A percentile compares a stretch with the other conserved stretches of the same genome.
Conservation (phyloP, 2,113 vertebrate species). For the Ascaphus truei region DNA sequence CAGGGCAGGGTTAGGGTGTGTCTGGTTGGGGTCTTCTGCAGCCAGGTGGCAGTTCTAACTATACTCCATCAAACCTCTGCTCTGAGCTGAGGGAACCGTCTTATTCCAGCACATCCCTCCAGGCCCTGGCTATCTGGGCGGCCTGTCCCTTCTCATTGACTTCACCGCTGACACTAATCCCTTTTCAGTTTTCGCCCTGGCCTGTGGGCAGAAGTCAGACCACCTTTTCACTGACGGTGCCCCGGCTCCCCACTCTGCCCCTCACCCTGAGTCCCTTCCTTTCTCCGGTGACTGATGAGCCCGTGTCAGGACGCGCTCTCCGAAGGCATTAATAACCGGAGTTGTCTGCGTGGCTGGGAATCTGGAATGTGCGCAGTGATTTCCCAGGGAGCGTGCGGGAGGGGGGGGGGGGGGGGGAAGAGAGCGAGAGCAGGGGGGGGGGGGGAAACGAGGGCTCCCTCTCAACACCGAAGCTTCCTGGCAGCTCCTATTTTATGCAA, state of each 20-base stretch:
- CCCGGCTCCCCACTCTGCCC: background rate
- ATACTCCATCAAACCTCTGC: background rate
- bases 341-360: background rate
- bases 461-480: background rate
- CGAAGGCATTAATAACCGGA: background rate
- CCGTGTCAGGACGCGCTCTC: background rate
- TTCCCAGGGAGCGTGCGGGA: background rate
- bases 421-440: background rate
- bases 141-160: background rate
- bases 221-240: background rate
- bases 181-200: background rate
- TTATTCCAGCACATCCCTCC: background rate
- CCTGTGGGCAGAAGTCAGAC: background rate
- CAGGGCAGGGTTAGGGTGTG: too few relatives aligned
- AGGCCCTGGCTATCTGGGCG: background rate
- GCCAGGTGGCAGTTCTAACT: background rate
- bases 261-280: background rate
- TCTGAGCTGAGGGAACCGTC: background rate
- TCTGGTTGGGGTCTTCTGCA: too few relatives aligned
- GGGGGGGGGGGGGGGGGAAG: background rate
- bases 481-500: background rate
- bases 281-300: background rate
- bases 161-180: constrained; percentile 1
- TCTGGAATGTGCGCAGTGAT: background rate
- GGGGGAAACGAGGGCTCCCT: background rate